Base-by-base conservation (phyloP, 2,888 invertebrate genomes). In the Drosophila vallismaia region DNA sequence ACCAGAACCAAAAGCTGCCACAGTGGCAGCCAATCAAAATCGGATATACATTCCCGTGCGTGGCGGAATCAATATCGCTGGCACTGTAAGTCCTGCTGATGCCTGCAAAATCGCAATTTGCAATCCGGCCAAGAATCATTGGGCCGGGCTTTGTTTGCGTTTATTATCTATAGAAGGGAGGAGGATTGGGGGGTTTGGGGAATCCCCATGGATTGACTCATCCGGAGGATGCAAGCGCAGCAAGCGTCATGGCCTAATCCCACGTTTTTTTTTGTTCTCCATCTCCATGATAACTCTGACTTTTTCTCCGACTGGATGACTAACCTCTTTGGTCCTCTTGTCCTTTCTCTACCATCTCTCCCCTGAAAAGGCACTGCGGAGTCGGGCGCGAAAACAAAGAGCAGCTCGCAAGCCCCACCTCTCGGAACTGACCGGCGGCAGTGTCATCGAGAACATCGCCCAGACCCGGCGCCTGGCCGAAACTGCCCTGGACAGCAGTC, bases 381-480 rank as follows among this genome's bases (percentile, higher is more conserved):
- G 94, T 82, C 94, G 97, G 89, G 97, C 97, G 56, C 95, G 95
- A 90, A 97, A 96, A 89, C 95, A 96, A 82, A 93, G 95, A 77
- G 95, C 96, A 56, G 96, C 95, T 57, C 94, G 96, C 71, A 96
- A 96, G 89, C 96, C 97, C 12, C 94, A 96, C 76, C 91, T 94
- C 66, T 93, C 95, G 6, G 94, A 95, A 52, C 95, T 96, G 85
- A 94, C 94, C 77, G 94, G 94, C 38, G 95, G 96, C 66, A 95
- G 96, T 85, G 96, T 97, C 87, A 97, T 97, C 92, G 97, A 97
- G 92, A 97, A 97, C 91, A 94, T 97, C 73, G 96, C 96, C 52
- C 96, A 95, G 89, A 96, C 96, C 26, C 93, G 95, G 77, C 93
- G 95, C 83, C 93, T 97, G 88, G 96, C 96, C 42, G 97, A 97